Base-by-base conservation (phyloP, 1,140 invertebrate species). In the Coenobita brevimanus region DNA sequence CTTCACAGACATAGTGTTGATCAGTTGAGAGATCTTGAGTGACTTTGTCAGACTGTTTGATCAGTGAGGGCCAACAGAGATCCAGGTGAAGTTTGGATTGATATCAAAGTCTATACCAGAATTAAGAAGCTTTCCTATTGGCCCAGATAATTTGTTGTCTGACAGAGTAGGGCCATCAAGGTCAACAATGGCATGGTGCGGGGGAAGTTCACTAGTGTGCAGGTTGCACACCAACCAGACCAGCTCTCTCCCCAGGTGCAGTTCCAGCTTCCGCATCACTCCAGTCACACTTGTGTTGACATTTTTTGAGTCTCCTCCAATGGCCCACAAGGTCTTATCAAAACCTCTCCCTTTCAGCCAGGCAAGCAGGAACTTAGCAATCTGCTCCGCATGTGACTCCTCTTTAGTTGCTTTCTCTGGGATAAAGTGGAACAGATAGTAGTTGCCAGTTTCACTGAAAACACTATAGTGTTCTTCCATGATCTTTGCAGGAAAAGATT, bases 21-120 rank as follows among this genome's bases (percentile, higher is more conserved):
- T 82, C 43, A 82, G n/a, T 82, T 78, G 57, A 78, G 24, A 82
- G 36, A 64, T 62, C 67, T 76, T 82, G 57, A 82, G 71, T 82
- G 30, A 82, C 54, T n/a, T 76, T 82, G 57, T 82, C 57, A n/a
- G 54, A 76, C 54, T 76, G 54, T 60, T 82, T 64, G 24, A 82
- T 36, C 24, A 82, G 54, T 3, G 60, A 64, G 80, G 80, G 54
- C 80, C 80, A 82, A 82, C 54, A 78, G 80, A 78, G 43, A 33
- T 82, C 27, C 80, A 13, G 24, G 54, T 24, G 43, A 82, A 82
- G 43, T 64, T 82, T 64, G 24, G 80, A 82, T 76, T 82, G 30
- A 54, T 82, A 78, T 82, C 80, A 15, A 82, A 82, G 30, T 82
- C 80, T 78, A 36, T 81, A 33, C n/a, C 38, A 62, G 43, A 82